phyloP scores from a whole-genome alignment of 2,888 invertebrate genomes.

The Steinernema scapterisci region DNA sequence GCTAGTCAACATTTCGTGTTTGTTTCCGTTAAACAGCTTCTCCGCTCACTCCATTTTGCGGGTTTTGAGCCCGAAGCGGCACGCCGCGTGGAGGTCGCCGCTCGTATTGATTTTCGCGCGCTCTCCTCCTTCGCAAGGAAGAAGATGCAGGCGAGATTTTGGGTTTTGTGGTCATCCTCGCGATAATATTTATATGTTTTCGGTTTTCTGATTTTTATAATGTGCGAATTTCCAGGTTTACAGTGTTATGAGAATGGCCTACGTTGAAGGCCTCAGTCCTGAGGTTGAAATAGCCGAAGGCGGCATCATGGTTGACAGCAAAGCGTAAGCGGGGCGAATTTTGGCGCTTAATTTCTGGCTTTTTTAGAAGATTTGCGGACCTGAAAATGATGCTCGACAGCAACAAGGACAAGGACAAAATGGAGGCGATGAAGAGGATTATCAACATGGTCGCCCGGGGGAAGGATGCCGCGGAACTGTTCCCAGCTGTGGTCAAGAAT shows the following conservation, averaged over 20 bases:
- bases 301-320: slow-evolving; percentile 63
- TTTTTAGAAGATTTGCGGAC: slow-evolving; percentile 78
- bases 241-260: slow-evolving; percentile 55
- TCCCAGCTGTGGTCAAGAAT: slow-evolving; percentile 99
- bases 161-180: too few species aligned
- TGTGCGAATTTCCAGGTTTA: too few species aligned
- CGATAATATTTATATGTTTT: too few species aligned
- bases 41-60: too few species aligned
- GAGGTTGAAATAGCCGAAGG: slow-evolving; percentile 66
- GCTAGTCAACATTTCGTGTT: too few species aligned
- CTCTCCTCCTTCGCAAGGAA: too few species aligned
- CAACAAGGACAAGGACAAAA: slow-evolving; percentile 91
- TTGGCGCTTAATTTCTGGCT: slow-evolving; percentile 25
- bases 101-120: too few species aligned
- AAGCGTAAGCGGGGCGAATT: slow-evolving; percentile 49
- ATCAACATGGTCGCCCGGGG: slow-evolving; percentile 99
- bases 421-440: slow-evolving; percentile 99
- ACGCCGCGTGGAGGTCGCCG: too few species aligned
- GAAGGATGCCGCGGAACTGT: slow-evolving; percentile 89
- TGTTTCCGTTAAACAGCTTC: too few species aligned
- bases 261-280: slow-evolving; percentile 58
- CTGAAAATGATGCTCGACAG: slow-evolving; percentile 96
- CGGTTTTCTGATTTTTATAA: too few species aligned
- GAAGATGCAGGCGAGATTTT: too few species aligned
- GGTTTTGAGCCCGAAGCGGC: too few species aligned